A percentile compares a stretch with the other conserved stretches of the same genome.
phyloP scores from a whole-genome alignment of 2,797 vertebrate species.

The Trachurus trachurus region DNA sequence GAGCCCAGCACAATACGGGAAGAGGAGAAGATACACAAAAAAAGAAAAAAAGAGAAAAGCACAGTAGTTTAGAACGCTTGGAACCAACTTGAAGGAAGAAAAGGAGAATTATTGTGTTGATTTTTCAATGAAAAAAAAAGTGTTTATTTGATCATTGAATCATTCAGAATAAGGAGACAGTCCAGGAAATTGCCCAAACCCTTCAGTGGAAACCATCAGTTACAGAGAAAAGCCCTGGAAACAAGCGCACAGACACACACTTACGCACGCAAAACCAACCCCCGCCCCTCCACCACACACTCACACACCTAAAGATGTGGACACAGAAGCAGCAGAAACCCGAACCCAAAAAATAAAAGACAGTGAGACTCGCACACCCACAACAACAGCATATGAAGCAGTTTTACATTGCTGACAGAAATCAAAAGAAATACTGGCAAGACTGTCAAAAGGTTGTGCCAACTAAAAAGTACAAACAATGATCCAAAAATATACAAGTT shows the following conservation, averaged over 20 bases:
- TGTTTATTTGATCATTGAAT: conserved; percentile 88
- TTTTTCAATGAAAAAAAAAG: conserved; percentile 85
- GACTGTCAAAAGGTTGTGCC: conserved; percentile 87
- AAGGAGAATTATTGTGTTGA: conserved; percentile 81
- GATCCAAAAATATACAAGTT: conserved; percentile 96
- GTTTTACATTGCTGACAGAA: conserved; percentile 88
- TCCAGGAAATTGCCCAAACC: conserved; percentile 93
- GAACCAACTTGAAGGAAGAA: conserved; percentile 84
- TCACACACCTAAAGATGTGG: conserved; percentile 59
- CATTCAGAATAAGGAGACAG: conserved; percentile 92
- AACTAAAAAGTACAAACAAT: conserved; percentile 94
- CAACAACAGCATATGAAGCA: conserved; percentile 90
- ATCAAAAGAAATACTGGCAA: conserved; percentile 85
- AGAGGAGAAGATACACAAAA: conserved; percentile 83
- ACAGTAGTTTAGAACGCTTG: conserved; percentile 93
- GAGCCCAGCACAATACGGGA: conserved; percentile 92
- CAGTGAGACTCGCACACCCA: conserved; percentile 73
- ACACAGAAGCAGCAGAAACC: conserved; percentile 79
- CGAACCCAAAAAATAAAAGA: conserved; percentile 49
- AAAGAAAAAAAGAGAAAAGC: conserved; percentile 85
- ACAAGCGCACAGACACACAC: conserved; percentile 80
- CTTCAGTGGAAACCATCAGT: conserved; percentile 92
- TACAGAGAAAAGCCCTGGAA: conserved; percentile 84
- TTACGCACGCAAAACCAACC: conserved; percentile 78
- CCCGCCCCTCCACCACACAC: conserved; percentile 76